Conservation (phyloP, 2,113 vertebrate species). For the Diphyllodes magnificus region DNA sequence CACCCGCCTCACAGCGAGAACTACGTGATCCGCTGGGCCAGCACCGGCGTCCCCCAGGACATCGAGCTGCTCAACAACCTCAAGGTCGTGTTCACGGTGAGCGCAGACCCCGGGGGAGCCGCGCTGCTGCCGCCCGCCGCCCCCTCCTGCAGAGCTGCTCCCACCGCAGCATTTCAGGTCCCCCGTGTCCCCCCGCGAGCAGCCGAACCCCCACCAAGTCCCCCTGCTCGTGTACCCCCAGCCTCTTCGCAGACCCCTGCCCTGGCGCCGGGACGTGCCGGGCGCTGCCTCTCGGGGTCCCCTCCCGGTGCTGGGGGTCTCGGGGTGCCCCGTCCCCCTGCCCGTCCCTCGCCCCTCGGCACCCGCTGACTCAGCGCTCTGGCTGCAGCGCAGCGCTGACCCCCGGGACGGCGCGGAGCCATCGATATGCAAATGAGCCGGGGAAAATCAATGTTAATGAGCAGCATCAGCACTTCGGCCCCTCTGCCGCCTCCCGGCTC, state of each 20-base stretch:
- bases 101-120: not conserved
- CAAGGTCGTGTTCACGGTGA: conserved; percentile 56
- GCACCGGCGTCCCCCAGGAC: conserved; percentile 46
- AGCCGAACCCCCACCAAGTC: accelerated
- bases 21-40: conserved; percentile 66
- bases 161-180: accelerated
- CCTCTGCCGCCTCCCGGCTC: not conserved
- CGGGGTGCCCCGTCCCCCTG: not conserved
- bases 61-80: conserved; percentile 65
- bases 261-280: accelerated
- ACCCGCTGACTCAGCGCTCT: not conserved
- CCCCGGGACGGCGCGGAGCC: not conserved
- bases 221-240: not conserved
- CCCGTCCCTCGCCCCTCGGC: not conserved
- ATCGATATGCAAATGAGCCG: not conserved
- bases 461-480: conserved; percentile 2
- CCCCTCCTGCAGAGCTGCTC: not conserved
- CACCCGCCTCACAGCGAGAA: not conserved
- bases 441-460: conserved; percentile 18
- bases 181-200: accelerated
- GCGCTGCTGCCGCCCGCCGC: not conserved
- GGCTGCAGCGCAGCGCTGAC: not conserved
- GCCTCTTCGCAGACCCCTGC: not conserved
- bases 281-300: not conserved
- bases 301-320: not conserved